Conservation (phyloP, 1,140 invertebrate genomes). For the Maconellicoccus hirsutus region DNA sequence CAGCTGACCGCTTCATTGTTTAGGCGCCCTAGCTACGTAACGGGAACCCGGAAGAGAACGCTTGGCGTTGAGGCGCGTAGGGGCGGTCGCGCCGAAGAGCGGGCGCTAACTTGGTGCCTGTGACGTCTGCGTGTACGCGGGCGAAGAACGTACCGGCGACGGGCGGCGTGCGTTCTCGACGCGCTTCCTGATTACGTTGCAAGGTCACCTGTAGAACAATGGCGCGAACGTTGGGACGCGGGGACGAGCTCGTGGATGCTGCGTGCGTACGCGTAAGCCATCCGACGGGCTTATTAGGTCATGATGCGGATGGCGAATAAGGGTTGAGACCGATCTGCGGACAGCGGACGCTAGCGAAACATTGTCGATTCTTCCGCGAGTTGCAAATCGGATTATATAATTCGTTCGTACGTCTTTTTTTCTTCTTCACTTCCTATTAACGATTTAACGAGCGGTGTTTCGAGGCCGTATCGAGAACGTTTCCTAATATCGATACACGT, state of each 20-base stretch:
- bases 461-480: not conserved
- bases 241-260: not conserved
- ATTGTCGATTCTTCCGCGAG: not conserved
- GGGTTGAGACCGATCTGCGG: no score
- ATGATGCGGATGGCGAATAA: not conserved
- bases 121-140: no score
- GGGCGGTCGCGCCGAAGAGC: not conserved
- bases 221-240: not conserved
- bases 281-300: not conserved
- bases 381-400: not conserved
- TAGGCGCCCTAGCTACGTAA: not conserved
- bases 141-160: no score
- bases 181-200: conserved; percentile 19
- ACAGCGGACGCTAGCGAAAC: not conserved
- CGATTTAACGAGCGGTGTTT: not conserved
- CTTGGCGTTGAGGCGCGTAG: not conserved
- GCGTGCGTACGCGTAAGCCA: not conserved
- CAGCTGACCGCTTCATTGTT: conserved; percentile 2
- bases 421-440: not conserved
- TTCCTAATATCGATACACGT: not conserved
- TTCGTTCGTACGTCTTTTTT: not conserved
- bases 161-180: not conserved
- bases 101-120: no score
- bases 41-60: conserved; percentile 1
- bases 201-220: conserved; percentile 22